These are phyloP conservation scores for Sussaba pulchella DNA, from an alignment of 2,888 invertebrate species.

Conservation along the genomic window DNA sequence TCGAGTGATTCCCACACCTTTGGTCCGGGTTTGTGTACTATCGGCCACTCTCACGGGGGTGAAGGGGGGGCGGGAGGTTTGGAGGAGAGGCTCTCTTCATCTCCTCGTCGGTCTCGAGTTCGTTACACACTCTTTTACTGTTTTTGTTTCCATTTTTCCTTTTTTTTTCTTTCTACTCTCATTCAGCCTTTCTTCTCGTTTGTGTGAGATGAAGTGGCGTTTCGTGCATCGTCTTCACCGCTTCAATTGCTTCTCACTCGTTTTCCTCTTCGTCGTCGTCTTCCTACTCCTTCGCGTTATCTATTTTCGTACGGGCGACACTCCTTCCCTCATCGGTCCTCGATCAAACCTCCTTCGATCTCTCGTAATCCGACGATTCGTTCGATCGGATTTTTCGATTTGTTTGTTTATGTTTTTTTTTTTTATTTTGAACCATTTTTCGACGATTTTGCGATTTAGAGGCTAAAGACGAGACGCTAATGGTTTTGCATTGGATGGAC, in stretches of 20 bases:
- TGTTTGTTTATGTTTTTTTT: too few species aligned
- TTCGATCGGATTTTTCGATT: not conserved
- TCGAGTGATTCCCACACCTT: not conserved
- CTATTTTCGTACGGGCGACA: too few species aligned
- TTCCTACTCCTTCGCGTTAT: not conserved
- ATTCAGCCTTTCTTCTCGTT: constrained; percentile 4
- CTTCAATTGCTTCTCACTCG: constrained; percentile 2
- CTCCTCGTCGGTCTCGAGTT: constrained; percentile 52
- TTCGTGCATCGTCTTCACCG: constrained; percentile 18
- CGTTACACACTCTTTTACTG: constrained; percentile 47
- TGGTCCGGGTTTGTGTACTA: not conserved
- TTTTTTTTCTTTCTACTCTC: constrained; percentile 16
- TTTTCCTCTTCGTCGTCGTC: not conserved
- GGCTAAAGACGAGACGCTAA: too few species aligned
- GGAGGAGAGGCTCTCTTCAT: constrained; percentile 12
- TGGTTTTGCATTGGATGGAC: too few species aligned
- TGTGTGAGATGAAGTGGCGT: not conserved
- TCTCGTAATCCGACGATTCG: constrained; percentile 1
- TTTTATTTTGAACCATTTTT: too few species aligned
- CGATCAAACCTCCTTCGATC: too few species aligned
- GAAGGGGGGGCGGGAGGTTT: too few species aligned
- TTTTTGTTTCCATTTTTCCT: constrained; percentile 19
- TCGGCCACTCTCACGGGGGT: constrained; percentile 49
- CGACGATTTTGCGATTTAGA: too few species aligned
- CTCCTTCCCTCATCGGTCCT: too few species aligned